Evolutionary conservation across 2,113 vertebrate species (phyloP), one percentile per base, ranked within the genome.

Genomic region (Paralichthys olivaceus): DNA sequence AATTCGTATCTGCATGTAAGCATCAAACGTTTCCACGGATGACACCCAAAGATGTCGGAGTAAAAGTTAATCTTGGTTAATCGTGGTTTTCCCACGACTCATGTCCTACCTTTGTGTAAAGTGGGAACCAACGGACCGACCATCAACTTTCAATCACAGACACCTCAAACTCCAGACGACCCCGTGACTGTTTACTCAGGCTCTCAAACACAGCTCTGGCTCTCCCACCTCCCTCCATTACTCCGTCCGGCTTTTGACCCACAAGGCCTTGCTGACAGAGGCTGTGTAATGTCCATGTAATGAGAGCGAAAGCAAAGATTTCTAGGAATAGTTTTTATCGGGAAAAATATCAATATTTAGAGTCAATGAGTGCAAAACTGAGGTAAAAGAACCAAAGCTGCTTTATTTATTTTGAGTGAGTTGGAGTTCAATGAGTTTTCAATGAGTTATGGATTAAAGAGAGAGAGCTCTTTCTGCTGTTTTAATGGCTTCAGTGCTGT

Each of bases 81-180:
- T 29, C 17, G n/a, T 49, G 40, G 23, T 37, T 77, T 89, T 92
- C 89, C 83, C 87, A 90, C 56, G 13, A 57, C 64, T 57, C 4
- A 29, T 32, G 56, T 37, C 69, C 32, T 34, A 49, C 59, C 59
- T 62, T 37, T 23, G 25, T 79, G 73, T 55, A 5, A 26, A 28
- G 71, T 4, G 22, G 60, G 77, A 68, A 73, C 55, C 37, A 6
- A 3, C 26, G 53, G 45, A n/a, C n/a, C 32, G 66, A 15, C 65
- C 59, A 81, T 84, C 25, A 63, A 76, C 87, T 80, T 64, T 77
- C 59, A 53, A 45, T 76, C 77, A 66, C 75, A 91, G 89, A 90
- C 90, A 89, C 86, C 79, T 83, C 81, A 85, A 90, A 91, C 91
- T 93, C 89, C 74, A 81, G 59, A 67, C 20, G 81, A 92, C 90